Evolutionary conservation across 2,797 vertebrate species (phyloP), one percentile per base, ranked within the genome.

Genomic region (Brotula barbata): DNA sequence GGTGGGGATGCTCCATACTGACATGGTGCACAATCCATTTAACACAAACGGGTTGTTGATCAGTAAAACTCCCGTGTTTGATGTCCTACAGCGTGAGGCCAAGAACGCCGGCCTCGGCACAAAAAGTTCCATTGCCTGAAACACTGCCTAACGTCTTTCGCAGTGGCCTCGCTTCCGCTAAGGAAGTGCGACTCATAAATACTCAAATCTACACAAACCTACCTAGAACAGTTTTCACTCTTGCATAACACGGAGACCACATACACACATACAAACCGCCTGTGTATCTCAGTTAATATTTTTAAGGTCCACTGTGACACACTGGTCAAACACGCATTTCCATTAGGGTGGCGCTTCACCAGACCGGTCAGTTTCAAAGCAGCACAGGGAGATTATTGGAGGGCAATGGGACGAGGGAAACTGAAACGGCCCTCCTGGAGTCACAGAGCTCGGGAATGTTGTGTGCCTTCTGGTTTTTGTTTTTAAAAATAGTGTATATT

Each of bases 11-110:
- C 71, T 85, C 89, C 73, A 77, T 88, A 85, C 81, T 62, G 78
- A 77, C 69, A 85, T 90, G 87, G 73, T 40, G 70, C 86, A 15
- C 80, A 72, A 85, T 89, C 91, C 82, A 81, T 91, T 69, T 13
- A 65, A 78, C 77, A 65, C 63, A 3, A 88, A 90, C 86, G 77
- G 86, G 80, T 65, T 44, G 73, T 88, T 85, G 48, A 71, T 64
- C 71, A 16, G 65, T 77, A 71, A 69, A 64, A 62, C 68, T 55
- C 92, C 92, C 91, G 88, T 89, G 90, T 89, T 86, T 85, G 90
- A 89, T 61, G 92, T 93, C 93, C 85, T 92, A 93, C 91, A 86
- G 87, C 82, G 87, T 89, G 78, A 89, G 84, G 90, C 78, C 73
- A 82, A 82, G 92, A 90, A 65, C 85, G 85, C 88, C 87, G 14